Percentiles rank a stretch among this genome's conserved stretches.
Conservation (phyloP, 2,797 vertebrate species). For the Microtus californicus region DNA sequence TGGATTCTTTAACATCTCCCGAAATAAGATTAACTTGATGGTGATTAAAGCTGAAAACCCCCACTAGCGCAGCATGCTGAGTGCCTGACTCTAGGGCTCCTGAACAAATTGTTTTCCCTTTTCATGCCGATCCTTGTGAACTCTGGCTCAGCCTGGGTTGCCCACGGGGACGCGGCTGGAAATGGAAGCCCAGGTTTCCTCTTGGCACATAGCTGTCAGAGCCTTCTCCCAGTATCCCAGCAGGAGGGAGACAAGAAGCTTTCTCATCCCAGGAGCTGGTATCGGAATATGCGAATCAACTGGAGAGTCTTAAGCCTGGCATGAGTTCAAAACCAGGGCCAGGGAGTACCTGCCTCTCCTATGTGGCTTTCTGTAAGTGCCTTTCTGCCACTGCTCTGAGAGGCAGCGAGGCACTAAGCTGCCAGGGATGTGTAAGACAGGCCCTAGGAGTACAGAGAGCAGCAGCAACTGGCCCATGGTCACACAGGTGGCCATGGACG, state of each 20-base stretch:
- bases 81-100: conserved; percentile 85
- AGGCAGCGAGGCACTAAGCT: neutral
- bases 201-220: conserved; percentile 81
- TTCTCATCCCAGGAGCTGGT: neutral
- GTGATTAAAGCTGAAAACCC: conserved; percentile 87
- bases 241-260: conserved; percentile 30
- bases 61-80: conserved; percentile 77
- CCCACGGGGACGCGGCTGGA: conserved; percentile 84
- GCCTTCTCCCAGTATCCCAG: conserved; percentile 58
- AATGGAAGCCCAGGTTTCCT: conserved; percentile 82
- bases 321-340: neutral
- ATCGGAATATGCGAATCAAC: conserved; percentile 50
- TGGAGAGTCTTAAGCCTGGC: neutral
- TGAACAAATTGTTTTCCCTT: conserved; percentile 87
- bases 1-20: conserved; percentile 75
- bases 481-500: neutral
- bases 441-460: neutral
- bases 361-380: neutral
- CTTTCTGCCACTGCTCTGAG: neutral
- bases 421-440: neutral
- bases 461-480: neutral
- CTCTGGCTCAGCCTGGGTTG: conserved; percentile 64
- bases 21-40: conserved; percentile 86
- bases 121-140: conserved; percentile 77
- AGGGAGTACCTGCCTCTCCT: neutral